phyloP scores from a whole-genome alignment of 2,797 vertebrate genomes.

The Gephyroberyx darwinii region DNA sequence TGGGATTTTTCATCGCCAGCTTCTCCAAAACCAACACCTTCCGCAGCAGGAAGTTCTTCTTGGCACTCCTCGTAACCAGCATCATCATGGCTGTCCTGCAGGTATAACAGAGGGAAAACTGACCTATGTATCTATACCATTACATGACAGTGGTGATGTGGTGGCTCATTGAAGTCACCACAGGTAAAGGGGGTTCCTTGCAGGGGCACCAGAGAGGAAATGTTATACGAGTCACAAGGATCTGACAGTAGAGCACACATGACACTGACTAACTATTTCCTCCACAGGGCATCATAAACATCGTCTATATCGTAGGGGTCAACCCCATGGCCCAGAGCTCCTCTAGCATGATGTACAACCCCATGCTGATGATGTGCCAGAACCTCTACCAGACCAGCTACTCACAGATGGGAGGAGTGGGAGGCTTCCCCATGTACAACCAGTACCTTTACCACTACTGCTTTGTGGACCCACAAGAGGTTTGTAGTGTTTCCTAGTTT shows the following conservation, averaged over 20 bases:
- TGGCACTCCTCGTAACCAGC: constrained; percentile 78
- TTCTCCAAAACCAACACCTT: constrained; percentile 79
- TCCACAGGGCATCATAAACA: constrained; percentile 83
- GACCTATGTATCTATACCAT: too few relatives aligned
- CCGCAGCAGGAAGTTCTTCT: constrained; percentile 84
- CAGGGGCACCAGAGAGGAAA: not conserved
- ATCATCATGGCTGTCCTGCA: constrained; percentile 81
- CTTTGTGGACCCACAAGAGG: constrained; percentile 93
- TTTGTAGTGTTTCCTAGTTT: constrained; percentile 54
- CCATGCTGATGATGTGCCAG: constrained; percentile 87
- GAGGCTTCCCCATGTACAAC: constrained; percentile 83
- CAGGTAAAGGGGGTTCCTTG: not conserved
- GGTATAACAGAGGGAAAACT: constrained; percentile 51
- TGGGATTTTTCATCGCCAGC: constrained; percentile 82
- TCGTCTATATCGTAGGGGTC: constrained; percentile 89
- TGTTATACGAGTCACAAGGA: not conserved
- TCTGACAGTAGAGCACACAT: not conserved
- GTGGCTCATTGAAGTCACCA: not conserved
- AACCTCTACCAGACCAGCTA: constrained; percentile 81
- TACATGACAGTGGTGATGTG: not conserved
- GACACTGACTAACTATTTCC: constrained; percentile 1
- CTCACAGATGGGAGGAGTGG: constrained; percentile 80
- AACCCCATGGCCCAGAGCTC: constrained; percentile 89
- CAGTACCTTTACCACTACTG: constrained; percentile 94
- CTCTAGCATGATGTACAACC: constrained; percentile 83